These are phyloP conservation scores for Amphimedon queenslandica DNA, from an alignment of 37 sponge, comb jelly and placozoan genomes.

Conservation along the genomic window DNA sequence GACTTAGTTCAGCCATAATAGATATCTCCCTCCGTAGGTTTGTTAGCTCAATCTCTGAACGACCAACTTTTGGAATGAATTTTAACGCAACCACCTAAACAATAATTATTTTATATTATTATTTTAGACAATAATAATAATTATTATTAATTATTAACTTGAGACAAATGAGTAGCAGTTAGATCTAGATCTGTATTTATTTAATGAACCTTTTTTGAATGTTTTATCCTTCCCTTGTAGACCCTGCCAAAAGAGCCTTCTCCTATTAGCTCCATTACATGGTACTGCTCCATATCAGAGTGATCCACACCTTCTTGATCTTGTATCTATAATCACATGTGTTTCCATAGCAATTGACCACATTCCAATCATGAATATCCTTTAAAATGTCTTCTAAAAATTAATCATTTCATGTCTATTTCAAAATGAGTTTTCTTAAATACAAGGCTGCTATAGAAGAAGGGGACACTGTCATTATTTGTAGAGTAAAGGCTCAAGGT, in stretches of 20 bases:
- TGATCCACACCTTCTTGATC: background rate
- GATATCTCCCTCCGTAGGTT: constrained; percentile 77
- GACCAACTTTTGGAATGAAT: constrained; percentile 85
- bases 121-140: too few relatives aligned
- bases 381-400: background rate
- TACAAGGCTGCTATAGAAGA: constrained; percentile 49
- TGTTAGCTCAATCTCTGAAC: constrained; percentile 63
- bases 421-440: constrained; percentile 60
- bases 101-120: too few relatives aligned
- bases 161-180: background rate
- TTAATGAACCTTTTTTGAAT: constrained; percentile 43
- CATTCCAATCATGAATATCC: constrained; percentile 6
- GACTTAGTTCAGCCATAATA: constrained; percentile 77
- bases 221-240: constrained; percentile 76
- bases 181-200: background rate
- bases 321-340: background rate
- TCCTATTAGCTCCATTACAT: constrained; percentile 80
- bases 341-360: background rate
- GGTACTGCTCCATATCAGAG: constrained; percentile 49
- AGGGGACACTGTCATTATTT: constrained; percentile 81
- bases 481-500: constrained; percentile 40
- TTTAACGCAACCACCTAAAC: constrained; percentile 91
- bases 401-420: background rate
- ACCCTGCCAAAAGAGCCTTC: constrained; percentile 95
- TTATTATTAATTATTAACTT: background rate